These are phyloP conservation scores for Oscheius sp. DNA, from an alignment of 2,888 invertebrate species.

Conservation along the genomic window DNA sequence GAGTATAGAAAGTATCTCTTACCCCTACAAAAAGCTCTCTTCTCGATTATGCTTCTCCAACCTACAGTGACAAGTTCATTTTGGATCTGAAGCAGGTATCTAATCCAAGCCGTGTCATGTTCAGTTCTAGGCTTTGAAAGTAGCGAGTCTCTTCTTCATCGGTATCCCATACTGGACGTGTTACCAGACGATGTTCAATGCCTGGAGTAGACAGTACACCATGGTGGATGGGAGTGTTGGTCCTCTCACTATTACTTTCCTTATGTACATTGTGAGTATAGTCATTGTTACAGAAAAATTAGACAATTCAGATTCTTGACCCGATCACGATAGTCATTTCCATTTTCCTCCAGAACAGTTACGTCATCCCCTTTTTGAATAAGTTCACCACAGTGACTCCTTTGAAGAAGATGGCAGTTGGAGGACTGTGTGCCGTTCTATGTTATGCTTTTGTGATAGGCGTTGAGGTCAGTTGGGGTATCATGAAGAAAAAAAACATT, in stretches of 20 bases:
- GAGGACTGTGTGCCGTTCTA: background rate
- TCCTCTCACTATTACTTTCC: background rate
- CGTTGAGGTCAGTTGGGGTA: background rate
- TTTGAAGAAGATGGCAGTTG: constrained; percentile 19
- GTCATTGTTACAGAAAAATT: background rate
- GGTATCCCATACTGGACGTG: constrained; percentile 21
- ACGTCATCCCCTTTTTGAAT: constrained; percentile 7
- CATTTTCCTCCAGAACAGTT: constrained; percentile 9
- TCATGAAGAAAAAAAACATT: background rate
- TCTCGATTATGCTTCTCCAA: constrained; percentile 5
- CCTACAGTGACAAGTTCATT: constrained; percentile 5
- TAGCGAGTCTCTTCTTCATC: constrained; percentile 20
- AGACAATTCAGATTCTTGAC: background rate
- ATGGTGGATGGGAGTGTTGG: background rate
- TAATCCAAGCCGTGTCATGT: background rate
- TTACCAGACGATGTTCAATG: constrained; percentile 10
- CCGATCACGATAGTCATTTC: constrained; percentile 3
- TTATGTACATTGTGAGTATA: background rate
- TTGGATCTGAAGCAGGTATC: constrained; percentile 2
- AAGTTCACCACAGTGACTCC: constrained; percentile 9
- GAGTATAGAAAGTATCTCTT: background rate
- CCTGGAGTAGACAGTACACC: constrained; percentile 1
- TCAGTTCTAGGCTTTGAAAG: background rate
- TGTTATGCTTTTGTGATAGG: constrained; percentile 3
- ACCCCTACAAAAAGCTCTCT: background rate